Evolutionary conservation across 2,797 vertebrate species (phyloP), one percentile per base, ranked within the genome.

Genomic region (Enteromius unitaeniatus): DNA sequence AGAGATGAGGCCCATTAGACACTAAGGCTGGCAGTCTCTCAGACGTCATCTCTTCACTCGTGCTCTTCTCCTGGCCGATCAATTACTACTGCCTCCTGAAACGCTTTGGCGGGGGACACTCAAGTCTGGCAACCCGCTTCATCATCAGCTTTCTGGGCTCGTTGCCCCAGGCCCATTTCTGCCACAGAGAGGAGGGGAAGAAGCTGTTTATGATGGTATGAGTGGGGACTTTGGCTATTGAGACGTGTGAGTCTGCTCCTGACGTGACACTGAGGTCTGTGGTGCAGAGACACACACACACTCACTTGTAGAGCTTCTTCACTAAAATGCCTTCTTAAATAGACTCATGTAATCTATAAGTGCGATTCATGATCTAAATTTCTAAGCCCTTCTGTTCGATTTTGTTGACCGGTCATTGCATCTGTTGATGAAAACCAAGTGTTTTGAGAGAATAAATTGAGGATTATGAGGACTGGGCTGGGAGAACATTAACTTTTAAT

Each of bases 31-130:
- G 88, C 85, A 86, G 83, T 87, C 75, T 84, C 85, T 86, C 83
- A 64, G 84, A 90, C 70, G 85, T 88, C 79, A 80, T 89, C 86
- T 85, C 58, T 84, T 82, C 76, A 85, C 87, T 88, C 84, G 83
- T 83, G 86, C 83, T 88, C 83, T 65, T 73, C 76, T 70, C 21
- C 42, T 51, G 45, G 70, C 8, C 67, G 89, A 92, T 89, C 88
- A 88, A 92, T 93, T 89, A 77, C 64, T 78, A 87, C 87, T 88
- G 81, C 86, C 86, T 80, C 70, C 81, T 79, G 79, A 55, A 87
- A 85, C 60, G 5, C 82, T 90, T 87, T 90, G 88, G 87, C 78
- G 45, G 85, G 80, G 84, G 87, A 87, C 83, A 85, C 86, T 88
- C 55, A 69, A 78, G 77, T 67, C 86, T 64, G 85, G 86, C 87